phyloP scores from a whole-genome alignment of 1,140 invertebrate species.

The Zaprionus ghesquierei region DNA sequence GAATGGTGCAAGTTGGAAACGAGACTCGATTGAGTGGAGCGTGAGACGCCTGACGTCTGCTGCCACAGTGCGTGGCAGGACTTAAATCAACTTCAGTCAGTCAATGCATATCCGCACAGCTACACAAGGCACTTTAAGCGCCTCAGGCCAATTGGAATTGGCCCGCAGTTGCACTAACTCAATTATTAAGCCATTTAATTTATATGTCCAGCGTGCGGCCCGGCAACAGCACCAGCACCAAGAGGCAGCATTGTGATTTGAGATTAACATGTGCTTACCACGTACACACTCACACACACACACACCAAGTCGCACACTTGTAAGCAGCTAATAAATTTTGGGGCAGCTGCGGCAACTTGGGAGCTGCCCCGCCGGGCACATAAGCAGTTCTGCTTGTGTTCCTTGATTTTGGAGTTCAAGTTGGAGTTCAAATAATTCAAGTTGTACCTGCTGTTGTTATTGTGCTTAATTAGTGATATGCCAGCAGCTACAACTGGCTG shows the following conservation, averaged over 20 bases:
- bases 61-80: constrained; percentile 46
- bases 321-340: constrained; percentile 71
- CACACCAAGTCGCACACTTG: constrained; percentile 2
- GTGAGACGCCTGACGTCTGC: constrained; percentile 23
- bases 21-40: constrained; percentile 23
- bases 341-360: constrained; percentile 15
- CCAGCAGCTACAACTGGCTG: constrained; percentile 14
- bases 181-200: constrained; percentile 76
- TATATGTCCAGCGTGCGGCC: constrained; percentile 15
- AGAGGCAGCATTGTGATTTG: constrained; percentile 41
- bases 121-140: constrained; percentile 48
- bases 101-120: constrained; percentile 54
- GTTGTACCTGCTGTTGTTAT: constrained; percentile 14
- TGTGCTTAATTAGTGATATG: constrained; percentile 55
- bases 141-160: constrained; percentile 31
- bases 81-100: constrained; percentile 49
- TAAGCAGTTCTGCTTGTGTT: constrained; percentile 21
- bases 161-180: constrained; percentile 50
- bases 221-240: too few relatives aligned
- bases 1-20: neutral
- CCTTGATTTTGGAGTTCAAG: constrained; percentile 9
- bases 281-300: constrained; percentile 1
- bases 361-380: constrained; percentile 13
- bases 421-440: too few relatives aligned
- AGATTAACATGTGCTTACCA: constrained; percentile 62